phyloP scores from a whole-genome alignment of 30 jellyfish, hydroid and myxozoan species.

The Chrysaora quinquecirrha region DNA sequence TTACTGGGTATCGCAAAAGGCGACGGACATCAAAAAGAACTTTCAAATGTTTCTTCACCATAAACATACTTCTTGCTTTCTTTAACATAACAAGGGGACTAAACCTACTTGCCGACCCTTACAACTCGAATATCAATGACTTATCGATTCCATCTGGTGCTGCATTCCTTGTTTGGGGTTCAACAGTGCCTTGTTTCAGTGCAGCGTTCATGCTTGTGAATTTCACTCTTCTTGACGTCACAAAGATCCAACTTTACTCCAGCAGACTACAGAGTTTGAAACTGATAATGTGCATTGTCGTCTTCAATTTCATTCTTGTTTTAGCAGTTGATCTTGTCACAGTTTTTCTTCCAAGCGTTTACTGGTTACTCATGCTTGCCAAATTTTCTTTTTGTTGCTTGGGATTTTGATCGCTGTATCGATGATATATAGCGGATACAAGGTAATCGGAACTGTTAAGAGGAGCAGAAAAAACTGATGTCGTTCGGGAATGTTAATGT shows the following conservation, averaged over 20 bases:
- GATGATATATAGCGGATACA: conserved; percentile 37
- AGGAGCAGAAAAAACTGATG: conserved; percentile 11
- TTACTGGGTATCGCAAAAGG: conserved; percentile 2
- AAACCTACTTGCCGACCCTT: conserved; percentile 40
- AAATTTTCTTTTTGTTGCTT: conserved; percentile 23
- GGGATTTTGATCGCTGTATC: conserved; percentile 38
- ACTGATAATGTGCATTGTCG: conserved; percentile 16
- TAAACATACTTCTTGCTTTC: conserved; percentile 20
- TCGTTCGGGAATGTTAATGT: conserved; percentile 15
- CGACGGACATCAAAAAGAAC: conserved; percentile 10
- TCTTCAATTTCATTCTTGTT: conserved; percentile 16
- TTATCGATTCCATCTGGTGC: conserved; percentile 26
- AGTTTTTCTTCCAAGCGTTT: conserved; percentile 17
- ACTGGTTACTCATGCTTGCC: conserved; percentile 49
- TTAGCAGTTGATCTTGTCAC: conserved; percentile 36
- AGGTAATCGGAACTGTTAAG: conserved; percentile 25
- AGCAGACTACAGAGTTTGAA: conserved; percentile 33
- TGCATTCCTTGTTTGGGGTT: conserved; percentile 38
- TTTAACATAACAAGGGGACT: conserved; percentile 44
- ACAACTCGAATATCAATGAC: conserved; percentile 41
- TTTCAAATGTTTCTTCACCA: conserved; percentile 17
- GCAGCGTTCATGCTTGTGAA: conserved; percentile 60
- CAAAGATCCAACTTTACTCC: conserved; percentile 65
- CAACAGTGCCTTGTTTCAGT: conserved; percentile 56
- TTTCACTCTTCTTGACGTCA: conserved; percentile 47